These are phyloP conservation scores for Thalassaphorura encarpata DNA, from an alignment of 1,140 invertebrate genomes.

Conservation along the genomic window DNA sequence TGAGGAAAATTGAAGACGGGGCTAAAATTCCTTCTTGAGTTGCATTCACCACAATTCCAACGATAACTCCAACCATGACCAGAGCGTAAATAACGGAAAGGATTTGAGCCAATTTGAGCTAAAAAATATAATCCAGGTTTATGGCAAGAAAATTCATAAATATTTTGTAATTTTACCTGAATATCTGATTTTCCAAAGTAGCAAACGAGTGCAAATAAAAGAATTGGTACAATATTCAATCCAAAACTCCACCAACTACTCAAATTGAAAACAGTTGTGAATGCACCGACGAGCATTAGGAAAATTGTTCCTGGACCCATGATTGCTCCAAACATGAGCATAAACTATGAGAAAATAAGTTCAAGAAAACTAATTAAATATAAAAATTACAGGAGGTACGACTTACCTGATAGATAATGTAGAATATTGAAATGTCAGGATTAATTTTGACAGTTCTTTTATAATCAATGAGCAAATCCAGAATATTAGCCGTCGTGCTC, in stretches of 20 bases:
- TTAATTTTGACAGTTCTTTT: constrained; percentile 45
- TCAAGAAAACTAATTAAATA: constrained; percentile 31
- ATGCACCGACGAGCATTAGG: constrained; percentile 52
- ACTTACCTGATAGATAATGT: constrained; percentile 45
- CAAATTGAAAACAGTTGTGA: constrained; percentile 46
- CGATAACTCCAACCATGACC: constrained; percentile 84
- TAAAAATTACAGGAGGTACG: too few species aligned
- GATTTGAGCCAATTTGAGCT: constrained; percentile 56
- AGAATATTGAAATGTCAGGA: constrained; percentile 48
- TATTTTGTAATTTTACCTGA: too few species aligned
- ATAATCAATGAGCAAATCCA: constrained; percentile 49
- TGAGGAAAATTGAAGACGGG: constrained; percentile 66
- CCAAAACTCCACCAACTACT: constrained; percentile 42
- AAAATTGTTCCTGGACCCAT: constrained; percentile 54
- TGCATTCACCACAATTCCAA: constrained; percentile 73
- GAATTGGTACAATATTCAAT: constrained; percentile 42
- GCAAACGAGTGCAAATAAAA: constrained; percentile 43
- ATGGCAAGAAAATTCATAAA: background rate
- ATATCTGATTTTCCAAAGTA: constrained; percentile 39
- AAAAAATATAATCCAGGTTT: too few species aligned
- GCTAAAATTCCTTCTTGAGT: constrained; percentile 63
- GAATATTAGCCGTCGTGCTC: constrained; percentile 55
- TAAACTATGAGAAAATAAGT: background rate
- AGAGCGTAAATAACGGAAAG: constrained; percentile 70
- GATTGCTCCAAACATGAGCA: constrained; percentile 47